These are phyloP conservation scores for Atethmia centrago DNA, from an alignment of 2,888 invertebrate species.

Conservation along the genomic window DNA sequence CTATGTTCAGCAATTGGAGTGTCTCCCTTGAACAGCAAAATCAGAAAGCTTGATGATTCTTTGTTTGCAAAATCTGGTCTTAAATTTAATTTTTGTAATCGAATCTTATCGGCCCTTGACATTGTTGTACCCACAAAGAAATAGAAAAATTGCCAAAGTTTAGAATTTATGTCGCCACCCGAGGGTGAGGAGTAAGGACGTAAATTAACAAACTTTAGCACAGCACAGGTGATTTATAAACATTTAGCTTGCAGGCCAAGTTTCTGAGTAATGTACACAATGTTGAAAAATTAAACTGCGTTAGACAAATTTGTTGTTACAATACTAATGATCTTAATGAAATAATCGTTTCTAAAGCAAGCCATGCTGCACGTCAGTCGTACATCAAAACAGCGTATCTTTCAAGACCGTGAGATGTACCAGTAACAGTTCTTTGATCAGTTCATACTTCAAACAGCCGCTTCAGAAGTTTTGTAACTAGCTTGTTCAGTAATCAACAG, in stretches of 20 bases:
- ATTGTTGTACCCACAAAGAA: conserved; percentile 37
- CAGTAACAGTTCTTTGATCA: conserved; percentile 51
- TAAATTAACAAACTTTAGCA: conserved; percentile 75
- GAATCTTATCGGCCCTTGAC: conserved; percentile 20
- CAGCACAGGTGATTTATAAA: conserved; percentile 64
- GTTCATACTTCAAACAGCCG: conserved; percentile 30
- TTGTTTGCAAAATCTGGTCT: conserved; percentile 18
- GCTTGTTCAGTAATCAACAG: conserved; percentile 43
- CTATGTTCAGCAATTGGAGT: not conserved
- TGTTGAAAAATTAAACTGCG: conserved; percentile 20
- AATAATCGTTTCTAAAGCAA: conserved; percentile 3
- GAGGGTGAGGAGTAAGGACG: conserved; percentile 64
- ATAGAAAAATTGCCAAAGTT: conserved; percentile 58
- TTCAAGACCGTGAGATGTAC: conserved; percentile 19
- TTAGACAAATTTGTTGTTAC: conserved; percentile 1
- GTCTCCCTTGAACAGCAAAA: conserved; percentile 5
- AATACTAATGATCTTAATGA: conserved; percentile 9
- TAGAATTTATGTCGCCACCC: conserved; percentile 48
- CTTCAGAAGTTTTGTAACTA: conserved; percentile 42
- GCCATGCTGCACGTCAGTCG: not conserved
- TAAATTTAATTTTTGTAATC: conserved; percentile 12
- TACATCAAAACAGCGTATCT: conserved; percentile 15
- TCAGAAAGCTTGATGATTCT: conserved; percentile 1
- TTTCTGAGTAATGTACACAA: conserved; percentile 28
- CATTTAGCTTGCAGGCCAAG: conserved; percentile 42